Conservation (phyloP, 2,797 vertebrate genomes). For the Lutjanus campechanus region DNA sequence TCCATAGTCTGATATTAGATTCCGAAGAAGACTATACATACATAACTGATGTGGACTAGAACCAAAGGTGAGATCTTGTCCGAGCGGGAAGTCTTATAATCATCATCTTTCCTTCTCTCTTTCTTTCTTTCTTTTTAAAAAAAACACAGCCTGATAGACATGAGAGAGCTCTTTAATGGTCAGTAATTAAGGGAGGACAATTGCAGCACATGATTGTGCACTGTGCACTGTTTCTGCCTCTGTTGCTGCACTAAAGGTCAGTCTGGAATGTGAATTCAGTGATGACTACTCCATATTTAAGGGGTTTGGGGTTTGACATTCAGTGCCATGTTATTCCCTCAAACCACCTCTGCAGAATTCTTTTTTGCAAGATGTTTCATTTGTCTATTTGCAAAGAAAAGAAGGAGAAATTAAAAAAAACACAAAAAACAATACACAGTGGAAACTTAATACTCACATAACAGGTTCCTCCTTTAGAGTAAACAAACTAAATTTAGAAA, state of each 20-base stretch:
- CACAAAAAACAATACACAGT: background rate
- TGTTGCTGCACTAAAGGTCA: slow-evolving; percentile 42
- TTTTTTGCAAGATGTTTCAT: slow-evolving; percentile 11
- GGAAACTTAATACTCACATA: background rate
- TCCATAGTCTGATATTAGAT: too few relatives aligned
- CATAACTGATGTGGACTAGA: too few relatives aligned
- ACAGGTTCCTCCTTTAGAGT: background rate
- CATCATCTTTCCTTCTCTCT: background rate
- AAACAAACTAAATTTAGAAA: slow-evolving; percentile 16
- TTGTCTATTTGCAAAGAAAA: slow-evolving; percentile 8
- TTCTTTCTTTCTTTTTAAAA: background rate
- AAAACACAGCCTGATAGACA: background rate
- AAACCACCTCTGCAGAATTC: background rate
- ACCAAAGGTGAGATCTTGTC: too few relatives aligned
- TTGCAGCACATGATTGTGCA: background rate
- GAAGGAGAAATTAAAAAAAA: slow-evolving; percentile 2
- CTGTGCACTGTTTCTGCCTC: slow-evolving; percentile 3
- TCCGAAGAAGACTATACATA: too few relatives aligned
- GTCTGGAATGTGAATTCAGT: slow-evolving; percentile 22
- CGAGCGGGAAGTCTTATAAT: too few relatives aligned
- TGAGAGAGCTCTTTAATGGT: slow-evolving; percentile 10
- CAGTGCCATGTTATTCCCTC: slow-evolving; percentile 14
- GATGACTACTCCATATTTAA: slow-evolving; percentile 28
- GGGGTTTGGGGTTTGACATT: slow-evolving; percentile 30
- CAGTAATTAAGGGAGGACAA: slow-evolving; percentile 27